Percentiles rank a stretch among this genome's conserved stretches.
Conservation (phyloP, 64 coral and sea anemone genomes). For the Dendronephthya gigantea region DNA sequence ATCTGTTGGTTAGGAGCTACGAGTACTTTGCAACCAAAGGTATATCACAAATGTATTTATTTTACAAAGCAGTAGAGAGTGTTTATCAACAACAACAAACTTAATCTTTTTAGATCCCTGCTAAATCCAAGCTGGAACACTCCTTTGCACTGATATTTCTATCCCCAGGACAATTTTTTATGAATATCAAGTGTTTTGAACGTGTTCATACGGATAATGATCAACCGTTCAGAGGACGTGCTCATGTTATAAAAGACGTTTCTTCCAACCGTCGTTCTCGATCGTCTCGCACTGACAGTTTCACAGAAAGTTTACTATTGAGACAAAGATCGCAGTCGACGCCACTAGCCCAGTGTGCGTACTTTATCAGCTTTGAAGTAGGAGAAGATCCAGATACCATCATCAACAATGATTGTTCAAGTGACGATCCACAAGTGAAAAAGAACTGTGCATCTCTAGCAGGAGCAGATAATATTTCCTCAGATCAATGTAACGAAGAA, state of each 20-base stretch:
- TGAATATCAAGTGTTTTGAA: constrained; percentile 8
- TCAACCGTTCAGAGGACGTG: neutral
- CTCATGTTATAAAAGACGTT: neutral
- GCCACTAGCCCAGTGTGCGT: neutral
- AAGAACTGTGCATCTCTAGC: neutral
- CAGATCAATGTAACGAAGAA: too few species aligned
- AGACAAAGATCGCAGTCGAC: neutral
- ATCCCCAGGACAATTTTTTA: neutral
- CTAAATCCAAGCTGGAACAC: neutral
- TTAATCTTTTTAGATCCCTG: neutral
- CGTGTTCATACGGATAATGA: neutral
- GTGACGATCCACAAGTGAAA: neutral
- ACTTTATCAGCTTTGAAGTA: neutral
- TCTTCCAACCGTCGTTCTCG: neutral
- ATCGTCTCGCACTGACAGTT: neutral
- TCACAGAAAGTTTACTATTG: neutral
- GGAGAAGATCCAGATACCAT: neutral
- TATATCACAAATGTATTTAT: too few species aligned
- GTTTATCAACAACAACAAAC: too few species aligned
- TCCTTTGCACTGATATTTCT: neutral
- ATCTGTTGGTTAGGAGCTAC: constrained; percentile 11
- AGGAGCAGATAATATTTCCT: too few species aligned
- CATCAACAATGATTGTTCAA: neutral
- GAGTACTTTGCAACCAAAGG: neutral
- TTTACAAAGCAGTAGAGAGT: too few species aligned